Evolutionary conservation across 2,113 vertebrate species (phyloP).

Genomic region (Lontra canadensis): DNA sequence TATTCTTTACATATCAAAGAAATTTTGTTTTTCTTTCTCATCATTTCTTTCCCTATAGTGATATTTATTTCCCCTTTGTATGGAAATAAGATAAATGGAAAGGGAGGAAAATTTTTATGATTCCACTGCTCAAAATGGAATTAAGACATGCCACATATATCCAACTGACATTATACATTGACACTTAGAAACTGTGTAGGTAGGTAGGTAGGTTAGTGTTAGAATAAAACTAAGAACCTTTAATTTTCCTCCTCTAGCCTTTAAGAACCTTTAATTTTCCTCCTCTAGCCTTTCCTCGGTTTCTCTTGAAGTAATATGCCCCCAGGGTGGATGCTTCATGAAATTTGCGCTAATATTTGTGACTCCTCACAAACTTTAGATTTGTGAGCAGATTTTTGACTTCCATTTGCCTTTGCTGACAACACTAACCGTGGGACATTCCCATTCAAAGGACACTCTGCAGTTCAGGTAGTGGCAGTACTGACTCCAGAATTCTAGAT

Average conservation of each 20-base stretch:
- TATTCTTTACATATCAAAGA: background rate
- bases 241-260: background rate
- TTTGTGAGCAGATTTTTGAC: slow-evolving; percentile 5
- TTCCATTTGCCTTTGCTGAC: background rate
- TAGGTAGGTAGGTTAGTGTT: background rate
- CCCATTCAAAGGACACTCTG: background rate
- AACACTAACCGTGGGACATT: background rate
- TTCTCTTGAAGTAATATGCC: background rate
- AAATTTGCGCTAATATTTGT: background rate
- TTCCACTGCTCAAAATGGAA: background rate
- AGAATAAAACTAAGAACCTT: background rate
- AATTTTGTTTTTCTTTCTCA: background rate
- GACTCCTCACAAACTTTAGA: background rate
- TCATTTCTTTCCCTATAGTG: background rate
- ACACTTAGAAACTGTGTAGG: background rate
- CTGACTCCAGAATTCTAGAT: background rate
- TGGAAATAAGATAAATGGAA: background rate
- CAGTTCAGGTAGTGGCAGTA: background rate
- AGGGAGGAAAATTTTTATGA: background rate
- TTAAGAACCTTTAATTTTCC: background rate
- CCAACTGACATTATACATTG: background rate
- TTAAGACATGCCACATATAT: background rate
- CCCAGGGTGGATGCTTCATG: background rate
- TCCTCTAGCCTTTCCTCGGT: background rate
- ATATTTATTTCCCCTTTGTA: background rate